Base-by-base conservation (phyloP, 2,113 vertebrate species). In the Saimiri boliviensis region DNA sequence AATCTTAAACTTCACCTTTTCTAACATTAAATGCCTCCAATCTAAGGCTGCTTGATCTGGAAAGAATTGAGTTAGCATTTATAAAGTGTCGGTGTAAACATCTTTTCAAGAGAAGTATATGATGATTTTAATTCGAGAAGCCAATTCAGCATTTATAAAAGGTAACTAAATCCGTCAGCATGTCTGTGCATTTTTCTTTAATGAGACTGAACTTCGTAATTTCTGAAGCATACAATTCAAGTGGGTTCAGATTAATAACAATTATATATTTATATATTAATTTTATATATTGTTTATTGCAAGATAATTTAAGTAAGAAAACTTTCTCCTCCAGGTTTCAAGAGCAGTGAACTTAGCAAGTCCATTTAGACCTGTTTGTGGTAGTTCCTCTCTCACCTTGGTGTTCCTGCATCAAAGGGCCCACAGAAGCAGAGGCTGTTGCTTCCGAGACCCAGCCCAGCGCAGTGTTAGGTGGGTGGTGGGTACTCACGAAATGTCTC, bases 101-200 rank as follows among this genome's bases (percentile, higher is more conserved):
- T 52, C 89, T 94, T 96, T 96, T 93, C 96, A 83, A 96, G 82
- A 96, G 92, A 95, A 49, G 95, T 54, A 60, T 71, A 88, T 63
- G 95, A 92, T 95, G 92, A 91, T 96, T 97, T 97, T 97, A 91
- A 97, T 86, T 97, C 92, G 81, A 94, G 94, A 95, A 96, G 96
- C 97, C 97, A 96, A 97, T 97, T 98, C 97, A 98, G 98, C 96
- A 0, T 96, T 97, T 98, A 96, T 96, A 97, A 98, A 98, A 98
- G 96, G 95, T 92, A 98, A 97, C 82, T 92, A 88, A 96, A 90
- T 94, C 90, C 79, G 1, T 97, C 94, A 93, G 79, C 47, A 56
- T 42, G 25, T 77, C 90, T 6, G 8, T 71, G 95, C 95, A 40
- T 91, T 95, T 91, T 73, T 90, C 84, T 89, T 96, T 91, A 95